A percentile compares a stretch with the other conserved stretches of the same genome.
These are phyloP conservation scores for Spilogale gracilis DNA, from an alignment of 2,113 vertebrate species.

Conservation along the genomic window DNA sequence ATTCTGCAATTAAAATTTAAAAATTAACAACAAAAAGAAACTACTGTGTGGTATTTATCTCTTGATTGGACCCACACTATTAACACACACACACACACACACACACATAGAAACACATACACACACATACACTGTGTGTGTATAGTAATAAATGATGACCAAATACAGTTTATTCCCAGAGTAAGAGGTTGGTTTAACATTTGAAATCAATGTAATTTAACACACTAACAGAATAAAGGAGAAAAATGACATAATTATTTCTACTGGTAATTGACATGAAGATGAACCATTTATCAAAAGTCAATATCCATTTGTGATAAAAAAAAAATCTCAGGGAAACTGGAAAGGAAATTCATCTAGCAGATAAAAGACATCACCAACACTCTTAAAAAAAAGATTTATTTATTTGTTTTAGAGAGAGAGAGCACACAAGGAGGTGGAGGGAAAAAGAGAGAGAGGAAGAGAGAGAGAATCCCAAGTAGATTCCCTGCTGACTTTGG, in stretches of 20 bases:
- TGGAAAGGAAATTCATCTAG: neutral
- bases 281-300: neutral
- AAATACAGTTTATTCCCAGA: neutral
- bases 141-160: neutral
- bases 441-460: neutral
- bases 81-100: neutral
- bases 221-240: neutral
- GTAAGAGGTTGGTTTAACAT: neutral
- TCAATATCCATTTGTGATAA: neutral
- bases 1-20: neutral
- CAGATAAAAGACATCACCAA: neutral
- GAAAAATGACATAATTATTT: neutral
- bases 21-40: neutral
- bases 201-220: neutral
- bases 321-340: neutral
- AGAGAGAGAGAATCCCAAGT: neutral
- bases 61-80: neutral
- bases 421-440: neutral
- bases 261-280: neutral
- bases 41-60: neutral
- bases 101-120: too few relatives aligned
- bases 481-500: neutral
- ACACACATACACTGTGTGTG: neutral
- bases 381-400: neutral
- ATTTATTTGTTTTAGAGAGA: neutral